Base-by-base conservation (phyloP, 1,140 invertebrate genomes). In the Tribolium madens region DNA sequence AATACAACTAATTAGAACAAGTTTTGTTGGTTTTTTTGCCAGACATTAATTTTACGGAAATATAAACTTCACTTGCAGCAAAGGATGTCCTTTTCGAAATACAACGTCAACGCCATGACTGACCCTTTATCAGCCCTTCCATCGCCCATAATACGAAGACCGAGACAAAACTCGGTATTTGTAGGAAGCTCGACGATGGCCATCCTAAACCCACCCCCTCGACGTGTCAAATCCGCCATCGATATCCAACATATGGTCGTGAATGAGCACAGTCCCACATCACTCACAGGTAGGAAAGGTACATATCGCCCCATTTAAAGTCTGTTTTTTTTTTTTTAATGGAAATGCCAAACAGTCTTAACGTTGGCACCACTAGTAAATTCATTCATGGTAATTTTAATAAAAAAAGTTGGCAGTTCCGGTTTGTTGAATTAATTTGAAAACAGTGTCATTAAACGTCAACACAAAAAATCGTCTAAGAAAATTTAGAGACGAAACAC, bases 81-180 rank as follows among this genome's bases (percentile, higher is more conserved):
- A 77, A 88, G 91, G 13, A 89, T 91, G 42, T 91, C 90, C 0
- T 89, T 91, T 76, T 92, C 91, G 1, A 91, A 92, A 79, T 91
- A 91, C 82, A 92, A 92, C 83, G 87, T 92, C 48, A 91, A 90
- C 70, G 91, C 90, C 75, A 81, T 87, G 76, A 90, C 89, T 81
- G 90, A 89, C 80, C 86, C 83, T 17, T 84, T 87, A 12, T 81
- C 83, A 5, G 75, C 80, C 1, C 80, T 85, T 17, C 84, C 83
- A 76, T 86, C 84, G 70, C 86, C 83, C 15, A 85, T 80, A 60
- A 88, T 83, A 79, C 86, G 31, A 79, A 86, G 90, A 14, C 90
- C 89, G 0, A 85, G 92, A 1, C 92, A 95, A 85, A 96, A 95
- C 85, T 95, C 94, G 1, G 94, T 96, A 3, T 96, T 96, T 85